Percentiles rank a stretch among this genome's conserved stretches.
Conservation (phyloP, 2,797 vertebrate genomes). For the Catharus ustulatus region DNA sequence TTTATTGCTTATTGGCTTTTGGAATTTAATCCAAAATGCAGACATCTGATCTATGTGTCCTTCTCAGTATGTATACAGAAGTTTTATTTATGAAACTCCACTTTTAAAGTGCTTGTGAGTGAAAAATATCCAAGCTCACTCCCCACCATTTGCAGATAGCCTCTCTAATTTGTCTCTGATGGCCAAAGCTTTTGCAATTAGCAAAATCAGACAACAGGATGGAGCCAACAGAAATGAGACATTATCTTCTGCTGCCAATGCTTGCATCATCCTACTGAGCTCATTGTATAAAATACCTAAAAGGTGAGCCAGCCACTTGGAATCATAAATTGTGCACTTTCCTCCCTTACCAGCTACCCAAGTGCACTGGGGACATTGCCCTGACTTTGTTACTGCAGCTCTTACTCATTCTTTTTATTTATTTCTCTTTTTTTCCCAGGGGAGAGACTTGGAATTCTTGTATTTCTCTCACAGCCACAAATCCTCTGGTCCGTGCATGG, state of each 20-base stretch:
- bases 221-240: slow-evolving; percentile 54
- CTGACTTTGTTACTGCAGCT: background rate
- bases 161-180: slow-evolving; percentile 21
- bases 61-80: background rate
- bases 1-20: background rate
- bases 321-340: slow-evolving; percentile 11
- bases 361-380: background rate
- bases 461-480: background rate
- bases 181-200: slow-evolving; percentile 33
- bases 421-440: background rate
- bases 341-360: background rate
- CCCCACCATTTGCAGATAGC: background rate
- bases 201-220: slow-evolving; percentile 10
- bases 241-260: slow-evolving; percentile 34
- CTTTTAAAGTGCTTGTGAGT: background rate
- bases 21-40: background rate
- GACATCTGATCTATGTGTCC: background rate
- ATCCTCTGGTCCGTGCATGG: background rate
- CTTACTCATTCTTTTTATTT: background rate
- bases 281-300: slow-evolving; percentile 43
- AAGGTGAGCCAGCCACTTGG: background rate
- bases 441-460: background rate
- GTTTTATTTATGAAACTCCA: background rate
- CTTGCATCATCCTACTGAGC: slow-evolving; percentile 49
- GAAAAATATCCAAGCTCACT: background rate